Percentiles rank a stretch among this genome's conserved stretches.
These are phyloP conservation scores for Pithys albifrons DNA, from an alignment of 2,113 vertebrate species.

Conservation along the genomic window DNA sequence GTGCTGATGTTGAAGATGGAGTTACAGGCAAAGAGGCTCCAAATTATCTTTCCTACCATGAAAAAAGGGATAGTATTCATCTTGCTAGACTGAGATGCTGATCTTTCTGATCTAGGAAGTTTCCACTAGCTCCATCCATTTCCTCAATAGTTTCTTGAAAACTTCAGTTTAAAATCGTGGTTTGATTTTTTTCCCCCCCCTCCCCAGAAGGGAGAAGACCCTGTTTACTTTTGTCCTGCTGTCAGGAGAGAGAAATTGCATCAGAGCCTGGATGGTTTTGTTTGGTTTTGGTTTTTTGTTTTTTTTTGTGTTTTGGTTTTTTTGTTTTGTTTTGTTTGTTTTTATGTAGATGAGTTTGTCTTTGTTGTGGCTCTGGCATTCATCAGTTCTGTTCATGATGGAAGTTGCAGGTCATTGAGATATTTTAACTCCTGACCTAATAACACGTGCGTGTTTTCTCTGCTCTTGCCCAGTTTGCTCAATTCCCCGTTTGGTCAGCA, in stretches of 20 bases:
- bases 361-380: neutral
- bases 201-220: neutral
- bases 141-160: neutral
- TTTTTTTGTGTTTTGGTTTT: accelerated
- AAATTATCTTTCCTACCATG: neutral
- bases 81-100: neutral
- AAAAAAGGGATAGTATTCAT: neutral
- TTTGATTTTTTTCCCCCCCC: neutral
- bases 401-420: neutral
- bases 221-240: neutral
- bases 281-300: accelerated
- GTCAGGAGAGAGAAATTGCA: neutral
- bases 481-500: neutral
- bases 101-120: neutral
- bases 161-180: neutral
- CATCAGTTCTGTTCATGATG: neutral
- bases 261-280: neutral
- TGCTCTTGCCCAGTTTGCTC: neutral
- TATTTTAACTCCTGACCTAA: slow-evolving; percentile 19
- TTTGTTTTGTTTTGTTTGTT: accelerated
- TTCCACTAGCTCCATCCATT: neutral
- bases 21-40: neutral
- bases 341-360: neutral
- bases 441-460: neutral
- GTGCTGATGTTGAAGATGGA: neutral